Conservation (phyloP, 2,888 invertebrate genomes). For the Oxyteleia sp. region DNA sequence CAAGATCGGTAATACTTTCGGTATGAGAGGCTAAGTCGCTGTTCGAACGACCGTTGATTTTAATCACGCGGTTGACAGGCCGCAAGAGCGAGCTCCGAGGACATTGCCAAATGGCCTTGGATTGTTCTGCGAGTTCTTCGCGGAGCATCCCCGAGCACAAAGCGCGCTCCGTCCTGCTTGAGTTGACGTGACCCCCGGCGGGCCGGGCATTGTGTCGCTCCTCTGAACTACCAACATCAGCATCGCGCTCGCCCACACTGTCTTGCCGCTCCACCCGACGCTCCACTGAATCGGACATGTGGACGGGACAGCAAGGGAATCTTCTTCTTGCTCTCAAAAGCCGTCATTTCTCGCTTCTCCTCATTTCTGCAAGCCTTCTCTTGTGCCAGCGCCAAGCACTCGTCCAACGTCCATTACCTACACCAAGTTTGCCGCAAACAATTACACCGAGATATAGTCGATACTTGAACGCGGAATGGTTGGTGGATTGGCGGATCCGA, state of each 20-base stretch:
- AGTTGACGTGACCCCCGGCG: slow-evolving; percentile 82
- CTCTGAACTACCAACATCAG: slow-evolving; percentile 77
- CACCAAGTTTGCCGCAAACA: slow-evolving; percentile 66
- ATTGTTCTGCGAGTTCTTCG: slow-evolving; percentile 81
- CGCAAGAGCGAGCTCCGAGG: slow-evolving; percentile 43
- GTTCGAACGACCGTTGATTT: slow-evolving; percentile 55
- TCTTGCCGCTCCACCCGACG: slow-evolving; percentile 75
- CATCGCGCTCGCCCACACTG: slow-evolving; percentile 72
- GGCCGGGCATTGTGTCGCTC: slow-evolving; percentile 82
- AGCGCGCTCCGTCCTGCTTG: slow-evolving; percentile 77
- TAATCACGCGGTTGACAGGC: slow-evolving; percentile 56
- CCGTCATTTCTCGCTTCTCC: slow-evolving; percentile 77
- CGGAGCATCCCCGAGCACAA: slow-evolving; percentile 79
- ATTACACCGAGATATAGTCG: slow-evolving; percentile 73
- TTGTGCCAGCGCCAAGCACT: slow-evolving; percentile 78
- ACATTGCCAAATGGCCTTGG: slow-evolving; percentile 71
- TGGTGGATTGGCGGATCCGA: slow-evolving; percentile 6
- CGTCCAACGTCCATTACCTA: slow-evolving; percentile 74
- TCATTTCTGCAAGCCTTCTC: slow-evolving; percentile 58
- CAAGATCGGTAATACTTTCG: slow-evolving; percentile 34
- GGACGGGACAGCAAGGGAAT: slow-evolving; percentile 82
- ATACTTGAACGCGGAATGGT: not conserved
- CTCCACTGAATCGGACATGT: slow-evolving; percentile 80
- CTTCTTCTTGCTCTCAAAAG: slow-evolving; percentile 79
- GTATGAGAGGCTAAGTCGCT: slow-evolving; percentile 1